Evolutionary conservation across 2,113 vertebrate species (phyloP).

Genomic region (Anarrhichthys ocellatus): DNA sequence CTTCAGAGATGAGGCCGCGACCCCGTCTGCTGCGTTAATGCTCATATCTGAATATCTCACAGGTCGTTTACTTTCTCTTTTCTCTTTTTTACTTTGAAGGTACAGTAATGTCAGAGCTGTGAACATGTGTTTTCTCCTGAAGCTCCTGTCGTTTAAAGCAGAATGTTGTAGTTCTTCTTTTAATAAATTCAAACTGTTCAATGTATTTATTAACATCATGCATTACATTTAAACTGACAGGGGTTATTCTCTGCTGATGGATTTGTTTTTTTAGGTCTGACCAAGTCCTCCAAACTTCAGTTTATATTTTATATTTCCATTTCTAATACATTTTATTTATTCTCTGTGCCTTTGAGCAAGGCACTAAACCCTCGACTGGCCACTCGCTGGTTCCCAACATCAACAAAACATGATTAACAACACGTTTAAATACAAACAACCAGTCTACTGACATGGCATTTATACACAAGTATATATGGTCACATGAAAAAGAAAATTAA

Average conservation of each 20-base stretch:
- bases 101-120: background rate
- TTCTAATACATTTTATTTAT: background rate
- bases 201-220: background rate
- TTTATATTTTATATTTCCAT: background rate
- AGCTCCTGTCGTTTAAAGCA: background rate
- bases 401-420: no score
- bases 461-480: no score
- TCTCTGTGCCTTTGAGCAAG: no score
- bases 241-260: background rate
- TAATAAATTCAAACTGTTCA: background rate
- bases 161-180: background rate
- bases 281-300: background rate
- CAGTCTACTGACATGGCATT: no score
- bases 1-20: background rate
- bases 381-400: no score
- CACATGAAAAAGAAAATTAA: no score
- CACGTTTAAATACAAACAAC: no score
- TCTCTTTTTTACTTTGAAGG: background rate
- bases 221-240: no score
- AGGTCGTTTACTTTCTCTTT: background rate
- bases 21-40: constrained; percentile 8
- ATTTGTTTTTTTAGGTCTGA: background rate
- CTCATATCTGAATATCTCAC: constrained; percentile 25
- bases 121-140: background rate
- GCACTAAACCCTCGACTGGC: no score